Percentiles rank a stretch among this genome's conserved stretches.
phyloP scores from a whole-genome alignment of 2,113 vertebrate species.

The Dendrocopos noguchii region DNA sequence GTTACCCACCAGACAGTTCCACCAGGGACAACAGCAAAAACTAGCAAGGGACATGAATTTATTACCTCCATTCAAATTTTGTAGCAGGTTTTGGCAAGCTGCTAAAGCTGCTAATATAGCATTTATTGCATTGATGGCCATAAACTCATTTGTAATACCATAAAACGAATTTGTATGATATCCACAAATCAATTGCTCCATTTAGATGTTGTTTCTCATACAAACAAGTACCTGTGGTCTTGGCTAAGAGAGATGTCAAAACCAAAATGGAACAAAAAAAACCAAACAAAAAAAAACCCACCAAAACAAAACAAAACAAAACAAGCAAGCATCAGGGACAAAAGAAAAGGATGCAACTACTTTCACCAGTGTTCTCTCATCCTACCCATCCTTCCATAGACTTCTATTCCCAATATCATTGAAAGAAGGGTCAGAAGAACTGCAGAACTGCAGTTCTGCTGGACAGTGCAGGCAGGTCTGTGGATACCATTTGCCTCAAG shows the following conservation, averaged over 20 bases:
- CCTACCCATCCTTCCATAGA: not conserved
- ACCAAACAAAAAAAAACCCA: no score
- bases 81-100: slow-evolving; percentile 38
- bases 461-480: not conserved
- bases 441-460: not conserved
- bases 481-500: not conserved
- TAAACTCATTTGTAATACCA: slow-evolving; percentile 45
- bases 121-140: slow-evolving; percentile 34
- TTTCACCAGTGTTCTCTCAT: not conserved
- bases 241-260: not conserved
- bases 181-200: slow-evolving; percentile 46
- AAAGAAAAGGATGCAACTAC: not conserved
- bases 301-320: no score
- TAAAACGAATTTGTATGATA: slow-evolving; percentile 43
- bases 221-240: slow-evolving; percentile 22
- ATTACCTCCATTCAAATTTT: slow-evolving; percentile 36
- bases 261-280: not conserved
- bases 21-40: not conserved
- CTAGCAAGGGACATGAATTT: slow-evolving; percentile 20
- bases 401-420: not conserved
- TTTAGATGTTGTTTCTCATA: slow-evolving; percentile 46
- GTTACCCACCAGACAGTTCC: slow-evolving; percentile 1
- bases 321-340: not conserved
- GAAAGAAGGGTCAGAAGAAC: not conserved
- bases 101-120: slow-evolving; percentile 49